Percentiles rank a stretch among this genome's conserved stretches.
Evolutionary conservation across 2,113 vertebrate species (phyloP).

Genomic region (Scalopus aquaticus): DNA sequence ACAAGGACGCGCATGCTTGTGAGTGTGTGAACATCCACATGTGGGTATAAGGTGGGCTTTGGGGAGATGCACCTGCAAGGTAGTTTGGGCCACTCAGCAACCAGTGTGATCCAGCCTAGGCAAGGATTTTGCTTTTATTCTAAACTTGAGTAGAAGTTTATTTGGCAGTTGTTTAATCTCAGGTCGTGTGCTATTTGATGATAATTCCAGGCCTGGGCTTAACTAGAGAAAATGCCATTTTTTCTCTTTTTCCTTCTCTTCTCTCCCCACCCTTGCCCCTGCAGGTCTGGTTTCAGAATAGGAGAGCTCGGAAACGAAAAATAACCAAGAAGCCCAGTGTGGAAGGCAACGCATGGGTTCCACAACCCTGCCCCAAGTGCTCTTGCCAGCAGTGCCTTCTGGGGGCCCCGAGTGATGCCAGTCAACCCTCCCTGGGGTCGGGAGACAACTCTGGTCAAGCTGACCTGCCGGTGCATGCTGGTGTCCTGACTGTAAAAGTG

Average conservation of each 20-base stretch:
- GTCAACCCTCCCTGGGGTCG: background rate
- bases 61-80: background rate
- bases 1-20: fast-evolving
- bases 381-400: background rate
- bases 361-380: fast-evolving
- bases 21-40: no score
- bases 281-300: conserved; percentile 57
- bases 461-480: fast-evolving
- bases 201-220: background rate
- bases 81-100: background rate
- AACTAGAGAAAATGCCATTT: background rate
- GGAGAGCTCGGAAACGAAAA: background rate
- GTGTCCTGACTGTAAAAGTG: no score
- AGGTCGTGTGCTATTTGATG: background rate
- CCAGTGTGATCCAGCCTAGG: background rate
- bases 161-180: background rate
- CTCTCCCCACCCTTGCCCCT: background rate
- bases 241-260: background rate
- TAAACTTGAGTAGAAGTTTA: background rate
- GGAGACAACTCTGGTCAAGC: background rate
- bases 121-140: background rate
- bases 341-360: background rate
- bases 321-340: fast-evolving
- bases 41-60: background rate
- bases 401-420: fast-evolving